Evolutionary conservation across 2,888 invertebrate genomes (phyloP).

Genomic region (Liposcelis brunnea): DNA sequence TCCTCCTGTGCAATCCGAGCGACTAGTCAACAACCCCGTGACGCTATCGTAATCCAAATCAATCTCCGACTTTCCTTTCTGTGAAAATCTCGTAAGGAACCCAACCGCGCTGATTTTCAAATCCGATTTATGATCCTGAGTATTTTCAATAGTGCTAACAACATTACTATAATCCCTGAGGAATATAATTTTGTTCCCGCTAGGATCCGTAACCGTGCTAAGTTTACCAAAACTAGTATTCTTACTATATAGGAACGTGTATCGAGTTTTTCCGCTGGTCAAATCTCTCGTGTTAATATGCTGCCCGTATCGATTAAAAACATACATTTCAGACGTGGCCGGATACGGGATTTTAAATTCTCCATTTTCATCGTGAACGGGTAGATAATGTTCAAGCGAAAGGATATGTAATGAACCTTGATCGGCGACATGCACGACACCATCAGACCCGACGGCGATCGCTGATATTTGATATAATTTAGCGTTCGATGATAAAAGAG

Average conservation of each 20-base stretch:
- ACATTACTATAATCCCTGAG: conserved; percentile 81
- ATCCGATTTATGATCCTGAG: conserved; percentile 82
- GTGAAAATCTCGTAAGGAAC: conserved; percentile 70
- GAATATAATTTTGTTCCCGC: conserved; percentile 83
- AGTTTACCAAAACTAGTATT: conserved; percentile 90
- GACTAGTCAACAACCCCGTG: conserved; percentile 68
- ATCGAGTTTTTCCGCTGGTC: conserved; percentile 85
- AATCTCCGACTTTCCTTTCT: conserved; percentile 76
- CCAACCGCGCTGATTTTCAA: conserved; percentile 86
- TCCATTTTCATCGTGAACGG: conserved; percentile 71
- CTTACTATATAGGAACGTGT: conserved; percentile 92
- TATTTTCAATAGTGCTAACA: conserved; percentile 86
- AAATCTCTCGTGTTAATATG: conserved; percentile 89
- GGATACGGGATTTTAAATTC: conserved; percentile 89
- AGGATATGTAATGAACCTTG: conserved; percentile 73
- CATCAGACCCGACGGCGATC: conserved; percentile 85
- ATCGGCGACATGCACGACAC: conserved; percentile 90
- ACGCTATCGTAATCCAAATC: conserved; percentile 82
- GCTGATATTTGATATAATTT: conserved; percentile 78
- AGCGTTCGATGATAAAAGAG: conserved; percentile 74
- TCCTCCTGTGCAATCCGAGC: conserved; percentile 33
- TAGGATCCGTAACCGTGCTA: conserved; percentile 83
- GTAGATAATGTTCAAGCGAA: conserved; percentile 71
- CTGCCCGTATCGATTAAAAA: conserved; percentile 89
- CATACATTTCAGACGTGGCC: conserved; percentile 82